A percentile compares a stretch with the other conserved stretches of the same genome.
Evolutionary conservation across 2,888 invertebrate genomes (phyloP).

Genomic region (Blastobasis lacticolella): DNA sequence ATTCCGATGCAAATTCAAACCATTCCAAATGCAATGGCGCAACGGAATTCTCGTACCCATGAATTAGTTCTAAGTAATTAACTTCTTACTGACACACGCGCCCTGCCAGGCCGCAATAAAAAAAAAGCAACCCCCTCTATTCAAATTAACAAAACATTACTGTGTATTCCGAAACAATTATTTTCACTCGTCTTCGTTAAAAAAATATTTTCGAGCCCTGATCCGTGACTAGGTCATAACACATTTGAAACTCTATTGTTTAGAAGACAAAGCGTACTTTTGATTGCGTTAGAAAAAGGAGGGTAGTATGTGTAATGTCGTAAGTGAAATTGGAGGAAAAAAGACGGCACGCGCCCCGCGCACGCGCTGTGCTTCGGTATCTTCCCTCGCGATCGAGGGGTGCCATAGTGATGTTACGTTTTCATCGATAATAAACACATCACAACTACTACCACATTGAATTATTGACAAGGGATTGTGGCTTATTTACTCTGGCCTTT

Average conservation of each 20-base stretch:
- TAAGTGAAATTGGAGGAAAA: constrained; percentile 61
- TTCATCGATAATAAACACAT: not conserved
- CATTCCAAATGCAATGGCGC: constrained; percentile 35
- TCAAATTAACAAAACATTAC: constrained; percentile 73
- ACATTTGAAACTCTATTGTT: constrained; percentile 8
- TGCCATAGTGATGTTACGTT: constrained; percentile 32
- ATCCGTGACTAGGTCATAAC: not conserved
- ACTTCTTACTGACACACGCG: constrained; percentile 65
- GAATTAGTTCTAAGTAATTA: constrained; percentile 72
- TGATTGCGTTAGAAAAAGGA: constrained; percentile 2
- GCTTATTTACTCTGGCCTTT: too few species aligned
- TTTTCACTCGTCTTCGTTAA: constrained; percentile 40
- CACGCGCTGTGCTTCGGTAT: constrained; percentile 54
- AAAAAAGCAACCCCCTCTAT: constrained; percentile 49
- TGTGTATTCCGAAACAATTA: constrained; percentile 60
- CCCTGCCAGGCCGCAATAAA: constrained; percentile 36
- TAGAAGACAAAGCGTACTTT: constrained; percentile 16
- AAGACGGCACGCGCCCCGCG: constrained; percentile 69
- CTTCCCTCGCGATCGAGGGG: constrained; percentile 63
- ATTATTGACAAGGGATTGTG: too few species aligned
- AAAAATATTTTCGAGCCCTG: constrained; percentile 26
- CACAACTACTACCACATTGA: too few species aligned
- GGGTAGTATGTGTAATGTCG: constrained; percentile 38
- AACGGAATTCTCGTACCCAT: constrained; percentile 51
- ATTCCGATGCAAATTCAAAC: constrained; percentile 26